phyloP scores from a whole-genome alignment of 2,888 invertebrate species.

The Ophonus ardosiacus region DNA sequence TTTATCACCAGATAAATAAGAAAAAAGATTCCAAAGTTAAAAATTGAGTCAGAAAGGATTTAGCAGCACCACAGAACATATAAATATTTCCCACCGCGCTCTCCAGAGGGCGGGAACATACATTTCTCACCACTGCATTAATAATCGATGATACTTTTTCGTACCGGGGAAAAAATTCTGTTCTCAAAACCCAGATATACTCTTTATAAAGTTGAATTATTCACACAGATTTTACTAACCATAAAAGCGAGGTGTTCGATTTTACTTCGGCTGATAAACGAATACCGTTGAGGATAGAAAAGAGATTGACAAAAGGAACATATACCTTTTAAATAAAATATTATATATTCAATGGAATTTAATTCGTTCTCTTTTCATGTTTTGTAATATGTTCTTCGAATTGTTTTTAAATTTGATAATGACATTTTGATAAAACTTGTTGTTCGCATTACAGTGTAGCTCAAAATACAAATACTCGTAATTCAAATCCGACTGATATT shows the following conservation, averaged over 20 bases:
- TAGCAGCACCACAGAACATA: constrained; percentile 2
- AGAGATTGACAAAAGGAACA: too few species aligned
- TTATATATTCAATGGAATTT: too few species aligned
- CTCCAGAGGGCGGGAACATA: background rate
- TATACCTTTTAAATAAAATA: too few species aligned
- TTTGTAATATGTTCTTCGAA: too few species aligned
- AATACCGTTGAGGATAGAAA: background rate
- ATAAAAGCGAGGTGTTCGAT: constrained; percentile 13
- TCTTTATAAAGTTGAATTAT: constrained; percentile 55
- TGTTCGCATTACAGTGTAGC: too few species aligned
- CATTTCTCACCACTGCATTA: constrained; percentile 45
- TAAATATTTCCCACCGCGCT: constrained; percentile 4
- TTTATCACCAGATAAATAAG: constrained; percentile 29
- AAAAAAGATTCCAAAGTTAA: constrained; percentile 24
- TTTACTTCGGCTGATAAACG: constrained; percentile 11
- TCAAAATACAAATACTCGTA: too few species aligned
- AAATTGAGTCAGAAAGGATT: constrained; percentile 34
- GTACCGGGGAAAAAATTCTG: constrained; percentile 39
- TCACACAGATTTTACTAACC: constrained; percentile 43
- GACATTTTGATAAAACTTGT: too few species aligned
- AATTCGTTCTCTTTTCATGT: too few species aligned
- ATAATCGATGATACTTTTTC: constrained; percentile 47
- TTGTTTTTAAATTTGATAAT: too few species aligned
- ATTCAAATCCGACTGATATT: too few species aligned
- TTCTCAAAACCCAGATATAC: constrained; percentile 35